These are phyloP conservation scores for Athalia rosae DNA, from an alignment of 2,888 invertebrate genomes.

Conservation along the genomic window DNA sequence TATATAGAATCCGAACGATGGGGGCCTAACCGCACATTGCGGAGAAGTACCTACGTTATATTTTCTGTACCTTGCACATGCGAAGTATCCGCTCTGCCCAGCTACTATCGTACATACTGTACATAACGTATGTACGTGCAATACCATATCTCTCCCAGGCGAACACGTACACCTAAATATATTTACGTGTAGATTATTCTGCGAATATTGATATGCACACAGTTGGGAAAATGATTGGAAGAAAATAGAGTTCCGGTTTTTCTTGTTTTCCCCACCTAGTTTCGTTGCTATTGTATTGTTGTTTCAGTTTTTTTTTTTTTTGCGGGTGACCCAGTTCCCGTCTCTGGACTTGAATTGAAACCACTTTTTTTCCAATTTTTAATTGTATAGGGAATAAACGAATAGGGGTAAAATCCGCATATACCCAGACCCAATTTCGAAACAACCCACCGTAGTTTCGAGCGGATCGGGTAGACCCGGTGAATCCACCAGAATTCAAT, in stretches of 20 bases:
- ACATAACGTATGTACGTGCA: too few relatives aligned
- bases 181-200: too few relatives aligned
- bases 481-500: conserved; percentile 34
- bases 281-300: background rate
- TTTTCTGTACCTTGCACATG: conserved; percentile 17
- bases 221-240: too few relatives aligned
- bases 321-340: conserved; percentile 9
- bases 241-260: too few relatives aligned
- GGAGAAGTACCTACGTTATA: conserved; percentile 19
- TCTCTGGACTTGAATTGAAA: background rate
- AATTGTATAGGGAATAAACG: conserved; percentile 18
- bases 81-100: background rate
- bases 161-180: too few relatives aligned
- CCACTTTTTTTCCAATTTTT: conserved; percentile 1
- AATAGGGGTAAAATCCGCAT: conserved; percentile 8
- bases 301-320: background rate
- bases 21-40: conserved; percentile 12
- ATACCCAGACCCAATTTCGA: conserved; percentile 26
- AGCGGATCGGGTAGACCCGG: background rate
- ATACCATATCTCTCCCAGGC: too few relatives aligned
- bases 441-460: background rate
- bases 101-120: background rate
- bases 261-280: too few relatives aligned
- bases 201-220: too few relatives aligned
- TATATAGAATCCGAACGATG: conserved; percentile 48